A percentile compares a stretch with the other conserved stretches of the same genome.
Evolutionary conservation across 1,140 invertebrate species (phyloP).

Genomic region (Eurytemora carolleeae): DNA sequence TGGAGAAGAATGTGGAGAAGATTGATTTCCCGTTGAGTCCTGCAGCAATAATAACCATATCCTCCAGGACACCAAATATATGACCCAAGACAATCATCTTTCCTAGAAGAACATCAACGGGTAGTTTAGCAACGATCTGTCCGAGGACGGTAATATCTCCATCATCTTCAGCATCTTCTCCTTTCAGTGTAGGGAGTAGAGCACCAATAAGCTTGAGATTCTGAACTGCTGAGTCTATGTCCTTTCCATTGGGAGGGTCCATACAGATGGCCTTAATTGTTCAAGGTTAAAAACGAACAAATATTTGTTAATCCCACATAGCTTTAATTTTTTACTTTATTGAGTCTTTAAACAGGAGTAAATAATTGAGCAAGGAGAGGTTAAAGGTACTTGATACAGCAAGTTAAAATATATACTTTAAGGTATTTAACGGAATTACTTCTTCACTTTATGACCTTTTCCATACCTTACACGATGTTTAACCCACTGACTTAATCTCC

Average conservation of each 20-base stretch:
- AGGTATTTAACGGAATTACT: no score
- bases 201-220: slow-evolving; percentile 56
- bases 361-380: no score
- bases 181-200: not conserved
- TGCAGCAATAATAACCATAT: slow-evolving; percentile 55
- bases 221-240: slow-evolving; percentile 43
- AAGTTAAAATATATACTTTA: no score
- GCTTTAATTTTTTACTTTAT: no score
- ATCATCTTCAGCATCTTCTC: slow-evolving; percentile 35
- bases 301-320: no score
- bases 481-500: no score
- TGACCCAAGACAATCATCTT: slow-evolving; percentile 73
- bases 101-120: slow-evolving; percentile 54
- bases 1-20: slow-evolving; percentile 49
- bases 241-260: not conserved
- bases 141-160: slow-evolving; percentile 80
- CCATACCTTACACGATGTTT: no score
- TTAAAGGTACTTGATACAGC: no score
- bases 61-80: slow-evolving; percentile 60
- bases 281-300: no score
- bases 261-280: not conserved
- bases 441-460: no score
- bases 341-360: no score
- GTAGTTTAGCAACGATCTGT: slow-evolving; percentile 52
- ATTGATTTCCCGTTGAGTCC: slow-evolving; percentile 51